phyloP scores from a whole-genome alignment of 2,113 vertebrate genomes.

The Dipodomys merriami region DNA sequence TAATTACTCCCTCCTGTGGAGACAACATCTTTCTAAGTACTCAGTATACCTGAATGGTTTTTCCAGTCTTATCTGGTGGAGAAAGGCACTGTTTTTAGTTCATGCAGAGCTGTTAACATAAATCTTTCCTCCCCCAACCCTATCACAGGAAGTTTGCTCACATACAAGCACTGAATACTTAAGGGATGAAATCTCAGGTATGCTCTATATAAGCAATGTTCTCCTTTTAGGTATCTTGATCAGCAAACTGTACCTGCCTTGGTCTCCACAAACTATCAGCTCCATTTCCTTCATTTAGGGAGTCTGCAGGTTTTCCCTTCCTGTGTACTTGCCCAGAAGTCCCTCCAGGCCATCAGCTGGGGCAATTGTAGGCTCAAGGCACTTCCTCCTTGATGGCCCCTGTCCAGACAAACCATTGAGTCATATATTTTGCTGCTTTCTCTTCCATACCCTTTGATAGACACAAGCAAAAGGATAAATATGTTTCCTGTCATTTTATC shows the following conservation, averaged over 20 bases:
- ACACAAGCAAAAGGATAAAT: conserved; percentile 3
- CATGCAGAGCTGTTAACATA: background rate
- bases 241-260: background rate
- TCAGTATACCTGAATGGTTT: background rate
- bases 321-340: background rate
- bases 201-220: background rate
- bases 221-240: background rate
- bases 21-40: background rate
- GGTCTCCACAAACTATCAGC: background rate
- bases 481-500: conserved; percentile 27
- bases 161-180: background rate
- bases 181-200: background rate
- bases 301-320: background rate
- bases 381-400: background rate
- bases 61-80: background rate
- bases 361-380: background rate
- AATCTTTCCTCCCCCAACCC: background rate
- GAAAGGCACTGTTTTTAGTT: background rate
- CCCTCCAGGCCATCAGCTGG: background rate
- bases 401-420: background rate
- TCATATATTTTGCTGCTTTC: background rate
- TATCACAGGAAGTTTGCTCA: background rate
- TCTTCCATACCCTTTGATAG: background rate
- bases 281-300: background rate
- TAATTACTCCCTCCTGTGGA: background rate